phyloP scores from a whole-genome alignment of 2,888 invertebrate genomes.

The Macaria liturata region DNA sequence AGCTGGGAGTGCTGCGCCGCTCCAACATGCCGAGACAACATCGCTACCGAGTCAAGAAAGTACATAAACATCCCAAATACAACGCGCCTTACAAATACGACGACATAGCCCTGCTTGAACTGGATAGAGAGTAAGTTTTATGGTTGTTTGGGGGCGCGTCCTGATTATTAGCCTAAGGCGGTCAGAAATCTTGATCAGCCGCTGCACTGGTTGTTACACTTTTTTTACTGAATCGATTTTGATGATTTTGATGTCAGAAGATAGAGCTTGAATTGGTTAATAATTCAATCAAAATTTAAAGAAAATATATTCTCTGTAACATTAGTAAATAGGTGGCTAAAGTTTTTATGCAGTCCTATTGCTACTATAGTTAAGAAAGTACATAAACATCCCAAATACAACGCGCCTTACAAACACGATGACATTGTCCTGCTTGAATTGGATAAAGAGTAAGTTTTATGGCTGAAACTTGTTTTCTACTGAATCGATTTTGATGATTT shows the following conservation, averaged over 20 bases:
- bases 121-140: constrained; percentile 39
- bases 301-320: no score
- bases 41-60: constrained; percentile 14
- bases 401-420: neutral
- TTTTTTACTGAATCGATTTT: neutral
- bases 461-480: no score
- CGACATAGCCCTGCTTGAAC: constrained; percentile 49
- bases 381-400: constrained; percentile 41
- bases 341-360: no score
- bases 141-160: no score
- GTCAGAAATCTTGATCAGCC: no score
- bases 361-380: no score
- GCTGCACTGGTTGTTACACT: neutral
- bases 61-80: constrained; percentile 41
- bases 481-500: no score
- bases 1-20: constrained; percentile 2
- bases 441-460: constrained; percentile 1
- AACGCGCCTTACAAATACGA: constrained; percentile 37
- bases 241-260: no score
- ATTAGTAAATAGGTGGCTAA: no score
- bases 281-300: no score
- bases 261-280: no score
- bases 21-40: neutral
- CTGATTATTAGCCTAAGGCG: no score
- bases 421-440: constrained; percentile 48